A percentile compares a stretch with the other conserved stretches of the same genome.
Conservation (phyloP, 2,797 vertebrate species). For the Danio kyathit region DNA sequence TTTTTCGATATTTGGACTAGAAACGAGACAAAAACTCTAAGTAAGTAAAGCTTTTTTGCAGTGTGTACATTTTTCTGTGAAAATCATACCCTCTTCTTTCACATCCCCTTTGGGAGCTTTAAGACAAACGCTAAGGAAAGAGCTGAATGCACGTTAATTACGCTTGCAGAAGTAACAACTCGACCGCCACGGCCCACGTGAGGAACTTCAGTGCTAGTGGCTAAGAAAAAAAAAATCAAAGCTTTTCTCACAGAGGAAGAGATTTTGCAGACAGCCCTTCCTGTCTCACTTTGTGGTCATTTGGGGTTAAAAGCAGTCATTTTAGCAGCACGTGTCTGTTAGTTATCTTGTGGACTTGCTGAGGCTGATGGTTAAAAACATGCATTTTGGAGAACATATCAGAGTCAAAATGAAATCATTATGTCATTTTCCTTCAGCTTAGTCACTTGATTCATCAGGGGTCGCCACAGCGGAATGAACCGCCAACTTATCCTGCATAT, state of each 20-base stretch:
- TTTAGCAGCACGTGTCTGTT: neutral
- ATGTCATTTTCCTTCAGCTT: too few species aligned
- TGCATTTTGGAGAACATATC: neutral
- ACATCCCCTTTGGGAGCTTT: slow-evolving; percentile 2
- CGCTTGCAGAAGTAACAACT: slow-evolving; percentile 5
- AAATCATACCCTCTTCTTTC: neutral
- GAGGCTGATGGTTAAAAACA: neutral
- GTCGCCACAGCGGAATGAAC: too few species aligned
- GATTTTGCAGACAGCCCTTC: slow-evolving; percentile 1
- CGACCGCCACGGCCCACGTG: neutral
- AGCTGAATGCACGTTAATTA: slow-evolving; percentile 15
- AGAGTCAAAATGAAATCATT: neutral
- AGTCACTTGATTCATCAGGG: too few species aligned
- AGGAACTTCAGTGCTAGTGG: slow-evolving; percentile 18
- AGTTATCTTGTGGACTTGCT: neutral
- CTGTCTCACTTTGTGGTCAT: slow-evolving; percentile 2
- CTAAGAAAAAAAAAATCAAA: slow-evolving; percentile 4
- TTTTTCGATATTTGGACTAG: too few species aligned
- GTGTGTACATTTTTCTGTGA: neutral
- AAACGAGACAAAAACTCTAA: too few species aligned
- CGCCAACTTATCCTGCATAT: too few species aligned
- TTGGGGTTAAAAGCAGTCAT: slow-evolving; percentile 10
- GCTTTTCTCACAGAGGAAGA: slow-evolving; percentile 28
- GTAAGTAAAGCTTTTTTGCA: too few species aligned
- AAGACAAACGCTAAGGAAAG: neutral